Conservation (phyloP, 1,140 invertebrate genomes). For the Brachionus sp. region DNA sequence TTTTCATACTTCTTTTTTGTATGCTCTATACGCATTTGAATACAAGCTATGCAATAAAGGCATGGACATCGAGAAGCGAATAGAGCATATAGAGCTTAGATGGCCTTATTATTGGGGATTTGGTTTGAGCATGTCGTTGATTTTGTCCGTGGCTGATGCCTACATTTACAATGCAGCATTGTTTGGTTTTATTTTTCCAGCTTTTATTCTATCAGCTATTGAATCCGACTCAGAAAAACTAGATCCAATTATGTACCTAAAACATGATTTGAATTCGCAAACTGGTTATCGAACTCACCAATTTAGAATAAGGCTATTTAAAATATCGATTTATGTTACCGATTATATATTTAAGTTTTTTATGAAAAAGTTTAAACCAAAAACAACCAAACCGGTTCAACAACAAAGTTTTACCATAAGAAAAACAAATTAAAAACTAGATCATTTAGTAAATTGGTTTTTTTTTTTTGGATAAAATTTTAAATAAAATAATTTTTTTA, state of each 20-base stretch:
- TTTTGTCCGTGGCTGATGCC: conserved; percentile 14
- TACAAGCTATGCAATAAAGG: conserved; percentile 43
- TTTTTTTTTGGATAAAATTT: background rate
- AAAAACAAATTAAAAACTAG: conserved; percentile 26
- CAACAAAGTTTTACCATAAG: conserved; percentile 31
- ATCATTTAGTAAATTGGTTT: background rate
- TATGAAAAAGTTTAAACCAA: background rate
- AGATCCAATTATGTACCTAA: background rate
- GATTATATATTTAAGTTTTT: conserved; percentile 38
- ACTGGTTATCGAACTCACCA: background rate
- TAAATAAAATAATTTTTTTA: background rate
- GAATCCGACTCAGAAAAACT: conserved; percentile 31
- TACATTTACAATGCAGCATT: conserved; percentile 44
- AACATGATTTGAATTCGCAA: background rate
- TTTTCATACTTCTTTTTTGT: conserved; percentile 31
- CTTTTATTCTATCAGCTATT: conserved; percentile 39
- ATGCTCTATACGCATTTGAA: conserved; percentile 38
- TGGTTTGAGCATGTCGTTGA: conserved; percentile 17
- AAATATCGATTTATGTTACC: conserved; percentile 33
- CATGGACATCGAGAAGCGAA: conserved; percentile 22
- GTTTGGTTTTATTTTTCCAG: conserved; percentile 37
- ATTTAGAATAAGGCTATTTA: conserved; percentile 11
- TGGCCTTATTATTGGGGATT: conserved; percentile 43
- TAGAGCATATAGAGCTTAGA: conserved; percentile 37
- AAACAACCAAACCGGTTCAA: background rate